Conservation (phyloP, 2,888 invertebrate species). For the Torymus tubicola region DNA sequence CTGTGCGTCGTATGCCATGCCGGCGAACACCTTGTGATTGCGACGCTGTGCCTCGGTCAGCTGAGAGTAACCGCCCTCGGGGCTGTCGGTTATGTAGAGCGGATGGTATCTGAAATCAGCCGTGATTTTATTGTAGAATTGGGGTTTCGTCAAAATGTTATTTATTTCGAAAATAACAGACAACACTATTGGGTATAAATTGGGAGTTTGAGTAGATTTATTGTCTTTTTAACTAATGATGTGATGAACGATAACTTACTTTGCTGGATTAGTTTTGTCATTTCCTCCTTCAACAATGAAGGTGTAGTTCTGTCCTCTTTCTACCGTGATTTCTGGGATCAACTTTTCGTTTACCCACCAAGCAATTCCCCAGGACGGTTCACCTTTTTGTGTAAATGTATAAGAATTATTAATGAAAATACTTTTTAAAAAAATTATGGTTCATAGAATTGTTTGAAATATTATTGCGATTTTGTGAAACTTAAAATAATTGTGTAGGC, state of each 20-base stretch:
- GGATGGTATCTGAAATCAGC: conserved; percentile 85
- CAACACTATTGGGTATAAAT: too few species aligned
- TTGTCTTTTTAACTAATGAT: too few species aligned
- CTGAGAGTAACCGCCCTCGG: conserved; percentile 91
- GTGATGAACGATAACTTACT: conserved; percentile 73
- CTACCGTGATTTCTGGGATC: conserved; percentile 92
- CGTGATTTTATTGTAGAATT: conserved; percentile 26
- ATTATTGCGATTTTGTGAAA: too few species aligned
- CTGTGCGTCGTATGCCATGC: conserved; percentile 85
- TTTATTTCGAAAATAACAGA: too few species aligned
- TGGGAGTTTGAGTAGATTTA: too few species aligned
- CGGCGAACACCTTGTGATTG: conserved; percentile 87
- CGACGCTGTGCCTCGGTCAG: conserved; percentile 84
- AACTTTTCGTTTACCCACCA: conserved; percentile 95
- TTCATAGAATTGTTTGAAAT: too few species aligned
- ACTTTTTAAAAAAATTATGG: too few species aligned
- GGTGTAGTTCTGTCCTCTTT: conserved; percentile 90
- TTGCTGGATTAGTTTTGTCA: conserved; percentile 87
- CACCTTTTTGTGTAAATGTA: conserved; percentile 75
- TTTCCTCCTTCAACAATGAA: conserved; percentile 92
- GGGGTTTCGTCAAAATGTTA: neutral
- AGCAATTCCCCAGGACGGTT: conserved; percentile 92
- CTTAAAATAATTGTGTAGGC: too few species aligned
- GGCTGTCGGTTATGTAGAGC: conserved; percentile 91
- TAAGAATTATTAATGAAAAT: neutral